These are phyloP conservation scores for Tipula vernalis DNA, from an alignment of 2,888 invertebrate species.

Conservation along the genomic window DNA sequence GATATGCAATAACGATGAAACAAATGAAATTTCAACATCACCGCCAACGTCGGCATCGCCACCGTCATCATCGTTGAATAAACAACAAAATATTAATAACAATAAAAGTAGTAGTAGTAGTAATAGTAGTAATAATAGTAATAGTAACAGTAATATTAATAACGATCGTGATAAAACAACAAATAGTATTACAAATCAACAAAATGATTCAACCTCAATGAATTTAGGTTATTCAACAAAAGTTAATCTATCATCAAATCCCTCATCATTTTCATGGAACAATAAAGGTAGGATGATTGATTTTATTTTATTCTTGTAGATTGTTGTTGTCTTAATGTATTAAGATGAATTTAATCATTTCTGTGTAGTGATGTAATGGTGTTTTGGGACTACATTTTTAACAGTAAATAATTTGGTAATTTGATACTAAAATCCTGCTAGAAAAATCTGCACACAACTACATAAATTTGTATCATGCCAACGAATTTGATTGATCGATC, in stretches of 20 bases:
- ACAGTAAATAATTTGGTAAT: not conserved
- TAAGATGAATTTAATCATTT: not conserved
- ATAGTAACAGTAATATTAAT: constrained; percentile 17
- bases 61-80: not conserved
- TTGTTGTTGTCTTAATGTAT: not conserved
- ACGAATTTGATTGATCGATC: not conserved
- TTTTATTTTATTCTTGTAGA: not conserved
- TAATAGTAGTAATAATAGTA: not conserved
- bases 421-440: not conserved
- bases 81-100: not conserved
- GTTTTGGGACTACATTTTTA: not conserved
- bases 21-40: not conserved
- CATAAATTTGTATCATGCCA: not conserved
- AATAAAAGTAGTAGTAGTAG: not conserved
- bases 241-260: constrained; percentile 39
- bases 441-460: not conserved
- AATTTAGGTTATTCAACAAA: constrained; percentile 44
- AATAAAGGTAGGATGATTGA: constrained; percentile 25
- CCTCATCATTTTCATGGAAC: constrained; percentile 24
- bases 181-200: constrained; percentile 32
- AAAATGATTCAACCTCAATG: constrained; percentile 26
- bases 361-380: not conserved
- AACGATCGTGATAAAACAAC: constrained; percentile 17
- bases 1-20: not conserved
- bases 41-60: not conserved